Evolutionary conservation across 1,140 invertebrate species (phyloP), one percentile per base, ranked within the genome.

Genomic region (Habropoda laboriosa): DNA sequence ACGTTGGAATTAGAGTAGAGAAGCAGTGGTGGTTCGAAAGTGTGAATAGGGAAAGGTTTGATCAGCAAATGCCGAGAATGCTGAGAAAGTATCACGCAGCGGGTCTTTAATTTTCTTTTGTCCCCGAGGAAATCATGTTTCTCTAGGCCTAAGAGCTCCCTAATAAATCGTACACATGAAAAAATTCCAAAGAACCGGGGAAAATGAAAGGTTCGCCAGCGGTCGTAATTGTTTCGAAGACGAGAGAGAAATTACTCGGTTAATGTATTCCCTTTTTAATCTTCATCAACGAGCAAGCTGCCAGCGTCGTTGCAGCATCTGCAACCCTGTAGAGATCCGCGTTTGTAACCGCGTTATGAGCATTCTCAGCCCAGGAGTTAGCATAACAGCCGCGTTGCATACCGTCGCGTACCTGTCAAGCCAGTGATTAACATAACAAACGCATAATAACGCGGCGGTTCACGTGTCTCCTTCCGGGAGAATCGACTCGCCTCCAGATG

Each of bases 401-500:
- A 47, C 40, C 6, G 32, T 81, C 63, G 45, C 49, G 38, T 57
- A 73, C 18, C 78, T 76, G 82, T 82, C 85, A 85, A 27, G 42
- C 35, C 70, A 77, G 82, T 84, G 82, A 87, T 87, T 87, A 87
- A 87, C 85, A 87, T 87, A 87, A 87, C 86, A 87, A 87, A 85
- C 82, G 85, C 49, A 77, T 75, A 82, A 79, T 82, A 85, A 79
- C 76, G 16, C 6, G 16, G 40, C n/a, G 57, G 4, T 45, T 66
- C 58, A 7, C 53, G 42, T 51, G 24, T 32, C 35, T 7, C 21
- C 18, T 38, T n/a, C 30, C 40, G 5, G 7, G 8, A 30, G 35
- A 35, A 73, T 57, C 68, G 40, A 38, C 2, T 30, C 2, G 12
- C 55, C 30, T 12, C 5, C 16, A 16, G 16, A 1, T 5, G 32